A percentile compares a stretch with the other conserved stretches of the same genome.
phyloP scores from a whole-genome alignment of 1,140 invertebrate genomes.

The Panagrolaimus sp. region DNA sequence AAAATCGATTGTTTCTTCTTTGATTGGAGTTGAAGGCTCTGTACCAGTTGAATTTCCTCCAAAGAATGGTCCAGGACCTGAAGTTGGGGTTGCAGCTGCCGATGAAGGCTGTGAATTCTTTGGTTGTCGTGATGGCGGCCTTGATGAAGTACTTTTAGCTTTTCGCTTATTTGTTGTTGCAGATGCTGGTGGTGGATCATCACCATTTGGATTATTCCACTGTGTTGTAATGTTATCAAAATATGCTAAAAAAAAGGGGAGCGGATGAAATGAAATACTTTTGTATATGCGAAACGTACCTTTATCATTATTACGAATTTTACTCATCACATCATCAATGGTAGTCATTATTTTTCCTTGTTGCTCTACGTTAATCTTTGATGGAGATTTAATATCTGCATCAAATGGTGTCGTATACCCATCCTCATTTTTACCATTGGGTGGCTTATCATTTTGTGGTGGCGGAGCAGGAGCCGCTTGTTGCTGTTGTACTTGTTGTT shows the following conservation, averaged over 20 bases:
- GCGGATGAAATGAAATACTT: background rate
- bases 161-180: conserved; percentile 7
- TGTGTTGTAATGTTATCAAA: background rate
- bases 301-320: conserved; percentile 2
- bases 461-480: background rate
- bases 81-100: background rate
- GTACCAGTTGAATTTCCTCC: background rate
- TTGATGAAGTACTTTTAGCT: background rate
- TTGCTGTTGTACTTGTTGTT: background rate
- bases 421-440: background rate
- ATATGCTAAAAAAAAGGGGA: conserved; percentile 11
- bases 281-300: background rate
- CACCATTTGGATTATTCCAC: background rate
- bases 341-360: background rate
- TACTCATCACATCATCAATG: conserved; percentile 8
- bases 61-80: background rate
- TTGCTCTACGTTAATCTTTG: background rate
- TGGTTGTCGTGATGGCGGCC: background rate
- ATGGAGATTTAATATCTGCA: background rate
- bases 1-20: background rate
- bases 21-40: conserved; percentile 3
- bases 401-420: background rate
- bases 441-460: too few species aligned
- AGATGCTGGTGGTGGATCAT: conserved; percentile 1
- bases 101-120: conserved; percentile 7